Conservation (phyloP, 2,113 vertebrate genomes). For the Tragelaphus buxtoni region DNA sequence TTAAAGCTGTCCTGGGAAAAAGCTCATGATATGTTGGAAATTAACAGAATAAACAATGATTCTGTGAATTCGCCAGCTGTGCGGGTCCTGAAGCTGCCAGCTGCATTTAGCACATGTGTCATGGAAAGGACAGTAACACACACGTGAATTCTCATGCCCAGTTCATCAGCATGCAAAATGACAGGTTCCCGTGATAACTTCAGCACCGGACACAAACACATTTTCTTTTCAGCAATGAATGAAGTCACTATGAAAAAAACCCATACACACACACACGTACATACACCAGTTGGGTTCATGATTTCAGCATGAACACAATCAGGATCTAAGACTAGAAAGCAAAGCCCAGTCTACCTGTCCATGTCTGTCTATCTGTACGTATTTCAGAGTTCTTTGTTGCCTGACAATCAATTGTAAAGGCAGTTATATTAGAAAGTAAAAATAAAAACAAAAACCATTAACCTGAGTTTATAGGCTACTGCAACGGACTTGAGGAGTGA, state of each 20-base stretch:
- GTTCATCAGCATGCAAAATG: conserved; percentile 62
- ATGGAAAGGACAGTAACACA: not conserved
- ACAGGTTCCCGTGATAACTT: conserved; percentile 74
- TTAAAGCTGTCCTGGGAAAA: conserved; percentile 2
- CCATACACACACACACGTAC: not conserved
- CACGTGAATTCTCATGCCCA: conserved; percentile 53
- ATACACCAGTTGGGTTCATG: not conserved
- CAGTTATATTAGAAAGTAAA: conserved; percentile 73
- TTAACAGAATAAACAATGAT: conserved; percentile 45
- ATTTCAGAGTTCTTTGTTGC: conserved; percentile 81
- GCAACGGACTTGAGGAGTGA: conserved; percentile 44
- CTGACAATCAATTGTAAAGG: conserved; percentile 69
- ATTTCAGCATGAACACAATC: conserved; percentile 38
- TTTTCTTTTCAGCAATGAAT: conserved; percentile 22
- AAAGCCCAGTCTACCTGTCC: conserved; percentile 46
- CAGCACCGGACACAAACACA: conserved; percentile 45
- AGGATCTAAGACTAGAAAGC: conserved; percentile 5
- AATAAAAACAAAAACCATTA: not conserved
- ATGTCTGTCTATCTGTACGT: not conserved
- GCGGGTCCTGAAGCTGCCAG: conserved; percentile 4
- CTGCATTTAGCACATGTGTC: conserved; percentile 14
- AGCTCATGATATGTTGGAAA: conserved; percentile 2
- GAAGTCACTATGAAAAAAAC: not conserved
- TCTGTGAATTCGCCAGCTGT: conserved; percentile 1
- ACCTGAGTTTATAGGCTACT: conserved; percentile 60